Conservation (phyloP, 2,797 vertebrate species). For the Etheostoma perlongum region DNA sequence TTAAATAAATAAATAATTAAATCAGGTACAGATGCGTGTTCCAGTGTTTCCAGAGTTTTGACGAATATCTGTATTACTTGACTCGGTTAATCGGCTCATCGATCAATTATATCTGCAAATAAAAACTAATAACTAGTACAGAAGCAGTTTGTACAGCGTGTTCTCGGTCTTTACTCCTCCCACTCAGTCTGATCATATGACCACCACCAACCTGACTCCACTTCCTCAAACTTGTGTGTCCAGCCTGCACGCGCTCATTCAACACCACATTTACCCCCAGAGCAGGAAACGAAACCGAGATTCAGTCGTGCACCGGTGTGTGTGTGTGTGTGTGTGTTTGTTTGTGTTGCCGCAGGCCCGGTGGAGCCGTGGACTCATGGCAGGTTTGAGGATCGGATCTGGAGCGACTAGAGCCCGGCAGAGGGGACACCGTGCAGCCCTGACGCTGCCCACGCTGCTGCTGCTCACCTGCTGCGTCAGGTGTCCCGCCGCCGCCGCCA, state of each 20-base stretch:
- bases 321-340: not conserved
- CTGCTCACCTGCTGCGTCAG: conserved; percentile 78
- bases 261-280: not conserved
- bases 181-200: conserved; percentile 76
- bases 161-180: conserved; percentile 45
- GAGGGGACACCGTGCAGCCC: not conserved
- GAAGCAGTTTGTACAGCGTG: conserved; percentile 27
- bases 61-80: too few relatives aligned
- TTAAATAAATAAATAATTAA: too few relatives aligned
- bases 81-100: too few relatives aligned
- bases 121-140: not conserved
- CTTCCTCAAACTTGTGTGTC: conserved; percentile 76
- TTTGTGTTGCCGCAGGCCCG: not conserved
- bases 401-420: conserved; percentile 13
- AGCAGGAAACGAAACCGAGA: conserved; percentile 30
- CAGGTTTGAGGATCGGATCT: conserved; percentile 26
- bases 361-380: conserved; percentile 49
- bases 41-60: too few relatives aligned
- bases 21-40: too few relatives aligned
- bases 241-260: not conserved
- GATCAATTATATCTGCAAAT: too few relatives aligned
- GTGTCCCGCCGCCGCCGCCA: conserved; percentile 56
- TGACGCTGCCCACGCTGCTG: conserved; percentile 21
- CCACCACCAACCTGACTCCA: conserved; percentile 45
- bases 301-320: not conserved